Percentiles rank a stretch among this genome's conserved stretches.
phyloP scores from a whole-genome alignment of 2,113 vertebrate genomes.

The Stegostoma tigrinum region DNA sequence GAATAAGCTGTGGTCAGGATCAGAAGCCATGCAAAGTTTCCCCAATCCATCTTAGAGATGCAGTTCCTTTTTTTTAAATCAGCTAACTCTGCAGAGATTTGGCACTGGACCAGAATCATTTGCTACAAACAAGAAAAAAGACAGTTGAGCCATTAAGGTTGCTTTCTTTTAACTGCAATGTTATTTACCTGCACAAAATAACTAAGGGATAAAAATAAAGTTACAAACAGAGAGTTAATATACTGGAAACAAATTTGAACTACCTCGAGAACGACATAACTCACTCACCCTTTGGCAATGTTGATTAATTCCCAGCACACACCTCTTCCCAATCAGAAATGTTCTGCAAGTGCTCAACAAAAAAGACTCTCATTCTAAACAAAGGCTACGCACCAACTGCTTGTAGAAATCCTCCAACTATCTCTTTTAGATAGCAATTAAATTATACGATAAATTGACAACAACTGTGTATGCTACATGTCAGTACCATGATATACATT shows the following conservation, averaged over 20 bases:
- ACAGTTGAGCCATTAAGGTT: background rate
- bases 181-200: background rate
- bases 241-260: background rate
- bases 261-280: background rate
- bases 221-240: background rate
- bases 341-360: slow-evolving; percentile 17
- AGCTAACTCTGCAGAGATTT: background rate
- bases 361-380: slow-evolving; percentile 10
- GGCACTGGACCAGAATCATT: background rate
- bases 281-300: slow-evolving; percentile 27
- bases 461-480: background rate
- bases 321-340: slow-evolving; percentile 16
- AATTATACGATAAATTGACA: background rate
- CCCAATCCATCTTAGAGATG: background rate
- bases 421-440: background rate
- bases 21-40: too few relatives aligned
- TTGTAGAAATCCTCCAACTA: background rate
- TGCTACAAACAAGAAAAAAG: background rate
- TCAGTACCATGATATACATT: background rate
- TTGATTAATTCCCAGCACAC: slow-evolving; percentile 13
- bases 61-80: background rate
- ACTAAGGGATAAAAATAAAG: background rate
- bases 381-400: background rate
- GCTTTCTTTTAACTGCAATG: background rate
- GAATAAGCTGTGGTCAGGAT: background rate